Percentiles rank a stretch among this genome's conserved stretches.
These are phyloP conservation scores for Eupithecia inturbata DNA, from an alignment of 2,888 invertebrate species.

Conservation along the genomic window DNA sequence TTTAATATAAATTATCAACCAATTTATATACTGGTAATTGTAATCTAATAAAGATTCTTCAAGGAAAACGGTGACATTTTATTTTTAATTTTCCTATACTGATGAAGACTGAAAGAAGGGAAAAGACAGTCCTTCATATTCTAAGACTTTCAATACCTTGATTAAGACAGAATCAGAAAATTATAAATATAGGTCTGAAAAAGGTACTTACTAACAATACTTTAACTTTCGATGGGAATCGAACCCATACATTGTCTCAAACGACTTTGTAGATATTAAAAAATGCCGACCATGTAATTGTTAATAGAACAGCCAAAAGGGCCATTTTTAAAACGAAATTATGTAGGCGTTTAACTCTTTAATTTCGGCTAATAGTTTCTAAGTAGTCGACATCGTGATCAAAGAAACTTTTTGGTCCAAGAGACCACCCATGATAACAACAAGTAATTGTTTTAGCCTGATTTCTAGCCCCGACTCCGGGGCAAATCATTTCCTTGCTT, in stretches of 20 bases:
- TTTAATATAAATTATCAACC: slow-evolving; percentile 62
- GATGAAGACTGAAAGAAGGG: neutral
- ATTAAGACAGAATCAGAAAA: neutral
- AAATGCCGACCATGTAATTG: neutral
- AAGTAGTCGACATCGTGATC: slow-evolving; percentile 25
- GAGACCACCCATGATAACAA: slow-evolving; percentile 24
- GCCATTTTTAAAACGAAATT: slow-evolving; percentile 8
- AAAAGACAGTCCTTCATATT: neutral
- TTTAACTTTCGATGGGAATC: neutral
- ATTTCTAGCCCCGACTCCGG: neutral
- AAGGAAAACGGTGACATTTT: slow-evolving; percentile 6
- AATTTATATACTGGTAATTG: slow-evolving; percentile 62
- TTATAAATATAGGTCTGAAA: neutral
- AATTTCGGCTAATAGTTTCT: slow-evolving; percentile 29
- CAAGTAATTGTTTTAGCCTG: neutral
- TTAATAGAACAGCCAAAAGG: neutral
- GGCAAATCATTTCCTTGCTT: neutral
- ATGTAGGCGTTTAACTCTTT: slow-evolving; percentile 29
- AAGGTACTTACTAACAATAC: neutral
- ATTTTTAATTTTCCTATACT: neutral
- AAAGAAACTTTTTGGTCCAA: slow-evolving; percentile 6
- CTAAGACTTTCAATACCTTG: neutral
- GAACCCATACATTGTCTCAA: neutral
- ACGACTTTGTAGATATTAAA: neutral
- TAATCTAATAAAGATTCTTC: slow-evolving; percentile 40